Evolutionary conservation across 2,888 invertebrate species (phyloP), one percentile per base, ranked within the genome.

Genomic region (Thera britannica): DNA sequence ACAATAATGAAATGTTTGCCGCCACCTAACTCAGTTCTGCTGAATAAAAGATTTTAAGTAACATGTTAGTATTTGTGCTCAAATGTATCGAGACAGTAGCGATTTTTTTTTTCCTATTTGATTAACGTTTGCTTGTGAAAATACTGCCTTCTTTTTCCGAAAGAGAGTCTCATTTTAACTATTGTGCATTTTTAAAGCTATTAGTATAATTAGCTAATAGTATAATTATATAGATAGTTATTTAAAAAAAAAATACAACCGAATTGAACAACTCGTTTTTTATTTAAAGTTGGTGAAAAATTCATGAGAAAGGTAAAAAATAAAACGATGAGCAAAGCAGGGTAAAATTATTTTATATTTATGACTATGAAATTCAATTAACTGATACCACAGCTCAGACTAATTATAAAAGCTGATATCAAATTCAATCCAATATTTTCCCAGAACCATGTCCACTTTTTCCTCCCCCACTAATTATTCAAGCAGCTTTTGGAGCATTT

Each of bases 1-100:
- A 90, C 85, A 90, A 92, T 92, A 90, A 90, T 90, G 89, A 92
- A 91, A 91, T 84, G 83, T 80, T 86, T 83, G 77, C 84, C 80
- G 78, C 82, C 80, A 79, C 79, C 81, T 83, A 83, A 82, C 82
- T 81, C 80, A 77, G 72, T 79, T 76, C 83, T 82, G 81, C 83
- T 87, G 87, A 89, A 88, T 88, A 85, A 88, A 87, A 86, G 83
- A 87, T 77, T 83, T 81, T 77, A 80, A 62, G 59, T 54, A 55
- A 68, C 48, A 59, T 67, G 58, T 58, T 46, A 63, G 58, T 61
- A 58, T 23, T n/a, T 23, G 23, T 36, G 48, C 35, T 41, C 58
- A 8, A 76, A 77, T 78, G 76, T 75, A 75, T 68, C 72, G 54
- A 51, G 38, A 51, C 62, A 57, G 51, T 71, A 70, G 56, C 48